Conservation (phyloP, 2,113 vertebrate species). For the Grallaria varia region DNA sequence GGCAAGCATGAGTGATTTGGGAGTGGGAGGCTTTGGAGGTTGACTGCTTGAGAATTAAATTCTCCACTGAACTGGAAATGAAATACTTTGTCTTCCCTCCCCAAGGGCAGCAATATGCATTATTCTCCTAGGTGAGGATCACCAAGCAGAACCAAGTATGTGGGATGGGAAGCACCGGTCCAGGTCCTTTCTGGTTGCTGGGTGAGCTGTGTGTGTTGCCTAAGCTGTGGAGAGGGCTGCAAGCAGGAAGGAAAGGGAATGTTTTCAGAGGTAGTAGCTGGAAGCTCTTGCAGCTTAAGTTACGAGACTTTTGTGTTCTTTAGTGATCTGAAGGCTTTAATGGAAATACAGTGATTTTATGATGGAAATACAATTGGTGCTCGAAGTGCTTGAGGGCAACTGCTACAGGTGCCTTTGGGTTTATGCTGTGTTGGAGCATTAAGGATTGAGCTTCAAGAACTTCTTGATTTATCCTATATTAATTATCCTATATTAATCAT, state of each 20-base stretch:
- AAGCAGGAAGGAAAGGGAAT: neutral
- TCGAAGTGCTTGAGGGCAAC: neutral
- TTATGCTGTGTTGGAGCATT: neutral
- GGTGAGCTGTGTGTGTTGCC: accelerated
- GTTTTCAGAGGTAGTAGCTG: neutral
- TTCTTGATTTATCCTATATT: neutral
- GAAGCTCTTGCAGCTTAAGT: neutral
- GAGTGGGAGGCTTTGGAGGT: neutral
- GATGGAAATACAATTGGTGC: neutral
- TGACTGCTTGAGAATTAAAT: neutral
- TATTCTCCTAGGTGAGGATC: neutral
- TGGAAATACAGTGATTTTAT: neutral
- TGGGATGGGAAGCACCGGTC: neutral
- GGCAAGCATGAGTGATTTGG: accelerated
- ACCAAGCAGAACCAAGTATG: neutral
- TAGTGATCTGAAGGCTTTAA: neutral
- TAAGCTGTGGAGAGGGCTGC: neutral
- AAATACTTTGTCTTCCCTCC: neutral
- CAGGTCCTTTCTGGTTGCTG: neutral
- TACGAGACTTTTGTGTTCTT: neutral
- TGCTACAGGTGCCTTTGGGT: neutral
- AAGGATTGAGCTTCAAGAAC: neutral
- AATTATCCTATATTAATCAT: no score
- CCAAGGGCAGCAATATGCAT: accelerated
- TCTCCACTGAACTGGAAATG: neutral